phyloP scores from a whole-genome alignment of 2,888 invertebrate species.

The Nephrocerus scutellatus region DNA sequence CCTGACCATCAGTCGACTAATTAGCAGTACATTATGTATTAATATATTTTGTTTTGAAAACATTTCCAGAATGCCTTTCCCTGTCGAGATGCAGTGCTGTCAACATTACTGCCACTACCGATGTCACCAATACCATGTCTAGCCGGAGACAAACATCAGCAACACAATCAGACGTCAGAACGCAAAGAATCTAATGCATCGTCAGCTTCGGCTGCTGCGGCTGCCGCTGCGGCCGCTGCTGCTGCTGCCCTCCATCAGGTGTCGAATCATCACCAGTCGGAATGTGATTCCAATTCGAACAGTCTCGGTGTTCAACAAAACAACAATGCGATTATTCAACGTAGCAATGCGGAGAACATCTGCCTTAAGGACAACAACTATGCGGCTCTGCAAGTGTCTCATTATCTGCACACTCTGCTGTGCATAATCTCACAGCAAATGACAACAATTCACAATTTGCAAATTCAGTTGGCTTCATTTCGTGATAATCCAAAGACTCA shows the following conservation, averaged over 20 bases:
- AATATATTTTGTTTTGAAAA: not conserved
- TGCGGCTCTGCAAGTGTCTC: slow-evolving; percentile 74
- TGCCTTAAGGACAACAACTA: slow-evolving; percentile 47
- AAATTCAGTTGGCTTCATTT: slow-evolving; percentile 72
- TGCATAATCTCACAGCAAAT: slow-evolving; percentile 85
- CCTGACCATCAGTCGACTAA: not conserved
- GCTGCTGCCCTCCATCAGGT: slow-evolving; percentile 34
- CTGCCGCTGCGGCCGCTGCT: not conserved
- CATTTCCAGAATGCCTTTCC: slow-evolving; percentile 34
- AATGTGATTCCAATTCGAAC: slow-evolving; percentile 25
- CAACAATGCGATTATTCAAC: slow-evolving; percentile 20
- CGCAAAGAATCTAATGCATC: not conserved
- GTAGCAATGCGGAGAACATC: slow-evolving; percentile 26
- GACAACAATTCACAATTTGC: slow-evolving; percentile 70
- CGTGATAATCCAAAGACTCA: slow-evolving; percentile 50
- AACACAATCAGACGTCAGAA: slow-evolving; percentile 25
- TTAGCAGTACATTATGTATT: not conserved
- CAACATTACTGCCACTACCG: slow-evolving; percentile 44
- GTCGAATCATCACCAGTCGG: too few species aligned
- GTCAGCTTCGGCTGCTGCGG: slow-evolving; percentile 3
- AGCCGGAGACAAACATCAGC: slow-evolving; percentile 37
- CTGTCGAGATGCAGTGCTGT: slow-evolving; percentile 51
- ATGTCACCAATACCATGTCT: slow-evolving; percentile 38
- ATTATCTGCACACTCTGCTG: slow-evolving; percentile 78
- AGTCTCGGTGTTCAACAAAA: slow-evolving; percentile 22